These are phyloP conservation scores for Rhabdophis nuchalis DNA, from an alignment of 2,797 vertebrate genomes.

Conservation along the genomic window DNA sequence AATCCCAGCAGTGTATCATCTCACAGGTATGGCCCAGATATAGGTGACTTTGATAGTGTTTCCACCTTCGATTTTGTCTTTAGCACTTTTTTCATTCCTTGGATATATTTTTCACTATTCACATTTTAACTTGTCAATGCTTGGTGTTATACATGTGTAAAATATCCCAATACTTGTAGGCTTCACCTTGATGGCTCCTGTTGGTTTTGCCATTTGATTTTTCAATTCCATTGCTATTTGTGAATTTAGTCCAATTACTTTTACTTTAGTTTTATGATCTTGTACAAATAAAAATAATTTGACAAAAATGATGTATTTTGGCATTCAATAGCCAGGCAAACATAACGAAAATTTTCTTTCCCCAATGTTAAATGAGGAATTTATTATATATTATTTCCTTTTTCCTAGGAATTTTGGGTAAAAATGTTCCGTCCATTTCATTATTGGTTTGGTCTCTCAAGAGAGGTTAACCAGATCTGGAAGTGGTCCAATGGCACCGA, in stretches of 20 bases:
- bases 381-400: neutral
- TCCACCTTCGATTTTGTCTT: no score
- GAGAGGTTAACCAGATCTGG: neutral
- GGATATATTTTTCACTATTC: no score
- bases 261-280: neutral
- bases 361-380: neutral
- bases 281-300: neutral
- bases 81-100: no score
- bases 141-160: no score
- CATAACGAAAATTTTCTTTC: neutral
- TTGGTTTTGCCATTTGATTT: no score
- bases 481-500: neutral
- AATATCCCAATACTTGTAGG: no score
- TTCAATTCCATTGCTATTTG: no score
- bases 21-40: no score
- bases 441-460: neutral
- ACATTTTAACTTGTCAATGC: no score
- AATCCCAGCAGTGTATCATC: no score
- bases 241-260: neutral
- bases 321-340: neutral
- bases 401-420: neutral
- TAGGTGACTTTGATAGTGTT: no score
- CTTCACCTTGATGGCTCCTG: no score
- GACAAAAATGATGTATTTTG: neutral
- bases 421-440: accelerated